Evolutionary conservation across 1,140 invertebrate species (phyloP), one percentile per base, ranked within the genome.

Genomic region (Paracyclopina nana): DNA sequence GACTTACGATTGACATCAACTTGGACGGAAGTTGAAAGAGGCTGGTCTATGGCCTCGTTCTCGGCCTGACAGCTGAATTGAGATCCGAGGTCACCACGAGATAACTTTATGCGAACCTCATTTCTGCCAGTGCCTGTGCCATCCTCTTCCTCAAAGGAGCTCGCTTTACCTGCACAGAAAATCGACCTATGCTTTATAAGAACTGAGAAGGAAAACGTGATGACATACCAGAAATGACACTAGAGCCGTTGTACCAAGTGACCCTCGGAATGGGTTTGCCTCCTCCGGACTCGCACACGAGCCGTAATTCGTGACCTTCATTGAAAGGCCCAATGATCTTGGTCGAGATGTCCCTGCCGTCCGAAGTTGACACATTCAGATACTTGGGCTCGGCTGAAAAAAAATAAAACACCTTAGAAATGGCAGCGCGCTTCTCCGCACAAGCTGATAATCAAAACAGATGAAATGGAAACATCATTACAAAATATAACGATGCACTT

Each of bases 1-100:
- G 25, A 55, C 75, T 74, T 65, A 90, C 83, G 82, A 68, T 84
- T 74, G 45, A 88, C 75, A 62, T 86, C 78, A 20, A 83, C 66
- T 54, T 74, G 70, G 42, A 87, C 70, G 60, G 71, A 71, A 18
- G 71, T 70, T 6, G 68, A 60, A 38, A 81, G 70, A n/a, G 77
- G 73, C 0, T 25, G 43, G 45, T 70, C 65, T 25, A 85, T 67
- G 1, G 81, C 79, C 18, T 73, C 72, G 54, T 77, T 83, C 52
- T 74, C 72, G 6, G 80, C 77, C 58, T 73, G 72, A 65, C 85
- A 90, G 59, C 77, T 76, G 58, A 83, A 76, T 52, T 73, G 72
- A 9, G 77, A 72, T 1, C 72, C 75, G 54, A 88, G 65, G 67
- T 88, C 82, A 28, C 73, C 75, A 26, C 83, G 71, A 18, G 76